Conservation (phyloP, 2,113 vertebrate genomes). For the Thalassoma bifasciatum region DNA sequence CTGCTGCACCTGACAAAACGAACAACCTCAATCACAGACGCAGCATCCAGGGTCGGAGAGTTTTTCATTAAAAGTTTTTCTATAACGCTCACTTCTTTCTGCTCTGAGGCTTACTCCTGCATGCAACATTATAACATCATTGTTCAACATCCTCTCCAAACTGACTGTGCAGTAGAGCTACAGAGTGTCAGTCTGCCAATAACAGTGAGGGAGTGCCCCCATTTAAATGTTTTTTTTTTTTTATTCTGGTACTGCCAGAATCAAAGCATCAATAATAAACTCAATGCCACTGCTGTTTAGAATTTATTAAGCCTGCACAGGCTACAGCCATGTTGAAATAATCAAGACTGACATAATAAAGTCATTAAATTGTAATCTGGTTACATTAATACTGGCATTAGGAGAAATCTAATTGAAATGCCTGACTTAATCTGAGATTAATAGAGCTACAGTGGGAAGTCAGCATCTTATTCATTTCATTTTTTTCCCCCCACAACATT, state of each 20-base stretch:
- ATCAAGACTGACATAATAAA: constrained; percentile 10
- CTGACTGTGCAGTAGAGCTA: no score
- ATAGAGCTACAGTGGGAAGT: constrained; percentile 26
- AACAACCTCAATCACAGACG: constrained; percentile 32
- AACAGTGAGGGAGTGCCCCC: constrained; percentile 1
- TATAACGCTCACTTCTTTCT: not conserved
- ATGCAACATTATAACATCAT: not conserved
- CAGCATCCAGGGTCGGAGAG: constrained; percentile 38
- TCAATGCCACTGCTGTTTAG: not conserved
- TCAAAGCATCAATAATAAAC: constrained; percentile 29
- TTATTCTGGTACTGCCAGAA: constrained; percentile 2
- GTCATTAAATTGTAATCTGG: constrained; percentile 9
- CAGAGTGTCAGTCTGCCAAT: constrained; percentile 19
- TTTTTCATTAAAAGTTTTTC: constrained; percentile 16
- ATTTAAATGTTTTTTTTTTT: constrained; percentile 27
- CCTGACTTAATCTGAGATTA: constrained; percentile 46
- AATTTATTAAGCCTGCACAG: constrained; percentile 17
- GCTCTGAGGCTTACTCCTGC: not conserved
- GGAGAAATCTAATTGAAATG: constrained; percentile 37
- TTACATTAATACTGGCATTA: constrained; percentile 26
- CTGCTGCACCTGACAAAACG: constrained; percentile 37
- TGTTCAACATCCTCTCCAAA: not conserved
- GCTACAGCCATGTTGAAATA: constrained; percentile 13
- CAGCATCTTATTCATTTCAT: constrained; percentile 21
- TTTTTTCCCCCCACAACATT: not conserved